Evolutionary conservation across 23 tunicate genomes (phyloP).

Genomic region (Corella eumyota): DNA sequence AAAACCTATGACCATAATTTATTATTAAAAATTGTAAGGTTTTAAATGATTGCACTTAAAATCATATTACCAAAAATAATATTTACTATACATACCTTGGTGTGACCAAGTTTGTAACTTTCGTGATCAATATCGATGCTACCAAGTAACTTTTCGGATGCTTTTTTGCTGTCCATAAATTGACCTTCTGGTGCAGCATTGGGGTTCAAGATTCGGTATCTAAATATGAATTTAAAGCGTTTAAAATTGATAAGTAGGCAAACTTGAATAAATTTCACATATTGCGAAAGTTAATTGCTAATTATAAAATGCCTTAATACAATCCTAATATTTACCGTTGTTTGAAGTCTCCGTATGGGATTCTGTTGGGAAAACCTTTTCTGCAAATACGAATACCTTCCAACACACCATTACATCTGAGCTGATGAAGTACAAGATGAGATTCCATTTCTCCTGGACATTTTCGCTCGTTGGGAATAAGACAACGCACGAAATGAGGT

Average conservation of each 20-base stretch:
- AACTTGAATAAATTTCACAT: not conserved
- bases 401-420: slow-evolving; percentile 99
- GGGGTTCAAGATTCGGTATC: slow-evolving; percentile 90
- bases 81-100: slow-evolving; percentile 34
- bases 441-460: slow-evolving; percentile 83
- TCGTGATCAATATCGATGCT: slow-evolving; percentile 86
- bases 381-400: slow-evolving; percentile 99
- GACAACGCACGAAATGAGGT: slow-evolving; percentile 99
- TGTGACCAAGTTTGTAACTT: slow-evolving; percentile 88
- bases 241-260: not conserved
- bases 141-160: slow-evolving; percentile 75
- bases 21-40: no score
- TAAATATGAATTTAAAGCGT: not conserved
- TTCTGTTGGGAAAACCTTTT: slow-evolving; percentile 96
- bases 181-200: slow-evolving; percentile 90
- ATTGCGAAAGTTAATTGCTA: not conserved
- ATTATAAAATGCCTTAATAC: not conserved
- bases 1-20: slow-evolving; percentile 87
- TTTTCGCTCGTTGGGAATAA: slow-evolving; percentile 95
- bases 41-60: no score
- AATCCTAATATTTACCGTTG: slow-evolving; percentile 32
- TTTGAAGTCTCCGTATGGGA: slow-evolving; percentile 93
- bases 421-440: slow-evolving; percentile 91
- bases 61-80: no score
- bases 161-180: slow-evolving; percentile 98